Base-by-base conservation (phyloP, 2,797 vertebrate species). In the Parotocinclus haroldoi region DNA sequence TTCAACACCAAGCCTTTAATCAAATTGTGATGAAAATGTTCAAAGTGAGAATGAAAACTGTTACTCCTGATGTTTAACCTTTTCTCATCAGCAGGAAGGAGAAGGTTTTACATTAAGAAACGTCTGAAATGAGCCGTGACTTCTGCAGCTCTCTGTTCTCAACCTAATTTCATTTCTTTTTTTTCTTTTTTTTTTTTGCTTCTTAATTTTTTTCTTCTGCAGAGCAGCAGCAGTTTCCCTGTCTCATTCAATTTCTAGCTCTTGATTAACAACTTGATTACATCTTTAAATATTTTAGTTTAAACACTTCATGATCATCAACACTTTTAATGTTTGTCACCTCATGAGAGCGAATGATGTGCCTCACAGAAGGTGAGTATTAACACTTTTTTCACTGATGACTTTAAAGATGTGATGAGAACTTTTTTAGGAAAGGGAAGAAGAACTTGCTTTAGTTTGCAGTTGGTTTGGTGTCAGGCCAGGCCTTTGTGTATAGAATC, bases 141-240 rank as follows among this genome's bases (percentile, higher is more conserved):
- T 78, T 81, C 74, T 60, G 68, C 81, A 81, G 81, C 82, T 82
- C 73, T 63, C 76, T 69, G 63, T 77, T 45, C 63, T 71, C 86
- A 88, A 89, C 88, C 88, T 88, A 88, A 91, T 90, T 91, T 85
- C 86, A 84, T 89, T 86, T 84, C 85, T 80, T 85, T 86, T 87
- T 82, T 83, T n/a, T n/a, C n/a, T n/a, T n/a, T n/a, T n/a, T n/a
- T n/a, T n/a, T n/a, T n/a, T n/a, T n/a, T n/a, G n/a, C n/a, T n/a
- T n/a, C n/a, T n/a, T n/a, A n/a, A n/a, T n/a, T n/a, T n/a, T n/a
- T n/a, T n/a, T n/a, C n/a, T n/a, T n/a, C 84, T 84, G 83, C 38
- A 85, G 49, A 19, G 85, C 83, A 82, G 77, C 80, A 81, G 85
- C 88, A 89, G 82, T 87, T 50, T 18, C 54, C 12, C 49, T 37